phyloP scores from a whole-genome alignment of 2,888 invertebrate genomes.

The Athalia rosae region DNA sequence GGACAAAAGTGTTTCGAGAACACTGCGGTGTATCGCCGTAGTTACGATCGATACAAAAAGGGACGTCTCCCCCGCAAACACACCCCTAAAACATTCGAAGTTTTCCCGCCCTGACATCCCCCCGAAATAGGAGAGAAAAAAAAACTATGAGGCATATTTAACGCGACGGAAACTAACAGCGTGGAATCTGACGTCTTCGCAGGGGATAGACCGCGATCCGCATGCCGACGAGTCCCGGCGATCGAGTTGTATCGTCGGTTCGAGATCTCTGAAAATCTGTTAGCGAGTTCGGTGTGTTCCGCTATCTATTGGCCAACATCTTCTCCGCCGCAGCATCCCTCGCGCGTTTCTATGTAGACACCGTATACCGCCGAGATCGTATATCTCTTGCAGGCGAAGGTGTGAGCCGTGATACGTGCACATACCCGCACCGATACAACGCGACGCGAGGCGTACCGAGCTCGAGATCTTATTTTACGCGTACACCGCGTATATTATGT shows the following conservation, averaged over 20 bases:
- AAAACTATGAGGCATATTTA: too few species aligned
- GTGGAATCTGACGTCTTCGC: not conserved
- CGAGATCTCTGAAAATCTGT: constrained; percentile 36
- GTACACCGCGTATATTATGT: not conserved
- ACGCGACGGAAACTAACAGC: too few species aligned
- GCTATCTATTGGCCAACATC: constrained; percentile 31
- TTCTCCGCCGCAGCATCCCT: constrained; percentile 30
- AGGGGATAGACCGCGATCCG: not conserved
- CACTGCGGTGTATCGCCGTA: not conserved
- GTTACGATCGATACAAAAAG: too few species aligned
- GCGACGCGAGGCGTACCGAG: too few species aligned
- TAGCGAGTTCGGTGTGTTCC: constrained; percentile 12
- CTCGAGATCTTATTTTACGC: too few species aligned
- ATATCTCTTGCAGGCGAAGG: constrained; percentile 2
- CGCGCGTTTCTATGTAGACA: not conserved
- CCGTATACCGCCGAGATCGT: not conserved
- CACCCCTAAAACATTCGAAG: too few species aligned
- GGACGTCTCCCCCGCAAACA: too few species aligned
- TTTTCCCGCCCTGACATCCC: too few species aligned
- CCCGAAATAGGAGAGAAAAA: too few species aligned
- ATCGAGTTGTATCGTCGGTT: constrained; percentile 10
- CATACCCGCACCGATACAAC: too few species aligned
- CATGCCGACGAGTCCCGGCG: too few species aligned
- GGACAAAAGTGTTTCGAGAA: constrained; percentile 11
- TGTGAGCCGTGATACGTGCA: too few species aligned